Percentiles rank a stretch among this genome's conserved stretches.
phyloP scores from a whole-genome alignment of 2,797 vertebrate species.

The Avahi laniger region DNA sequence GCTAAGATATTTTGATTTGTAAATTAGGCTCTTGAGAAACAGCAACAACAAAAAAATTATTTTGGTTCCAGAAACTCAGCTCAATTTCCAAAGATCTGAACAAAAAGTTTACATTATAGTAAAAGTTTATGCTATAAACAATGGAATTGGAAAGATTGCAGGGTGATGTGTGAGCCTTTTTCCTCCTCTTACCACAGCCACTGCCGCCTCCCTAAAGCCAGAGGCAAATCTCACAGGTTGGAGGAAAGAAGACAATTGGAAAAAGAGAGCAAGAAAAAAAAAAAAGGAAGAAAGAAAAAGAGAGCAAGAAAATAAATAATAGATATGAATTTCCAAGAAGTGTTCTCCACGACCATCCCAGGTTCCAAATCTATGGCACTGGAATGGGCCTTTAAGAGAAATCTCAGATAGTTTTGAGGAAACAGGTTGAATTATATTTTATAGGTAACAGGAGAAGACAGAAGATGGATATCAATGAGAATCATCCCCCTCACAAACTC shows the following conservation, averaged over 20 bases:
- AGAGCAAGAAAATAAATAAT: neutral
- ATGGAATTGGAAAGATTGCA: neutral
- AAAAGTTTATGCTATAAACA: neutral
- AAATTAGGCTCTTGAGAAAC: conserved; percentile 5
- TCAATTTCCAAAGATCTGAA: conserved; percentile 2
- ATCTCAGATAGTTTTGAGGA: neutral
- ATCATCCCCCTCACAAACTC: neutral
- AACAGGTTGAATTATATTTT: neutral
- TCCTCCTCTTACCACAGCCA: neutral
- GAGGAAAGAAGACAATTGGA: neutral
- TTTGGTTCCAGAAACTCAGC: neutral
- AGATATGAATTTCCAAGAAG: neutral
- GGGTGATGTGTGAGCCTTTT: neutral
- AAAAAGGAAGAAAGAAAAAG: neutral
- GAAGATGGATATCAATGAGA: neutral
- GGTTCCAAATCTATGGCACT: neutral
- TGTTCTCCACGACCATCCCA: neutral
- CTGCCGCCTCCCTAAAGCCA: neutral
- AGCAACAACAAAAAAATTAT: neutral
- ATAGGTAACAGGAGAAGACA: neutral
- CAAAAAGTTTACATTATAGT: neutral
- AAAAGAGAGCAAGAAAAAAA: neutral
- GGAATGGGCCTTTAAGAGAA: neutral
- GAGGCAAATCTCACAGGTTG: neutral
- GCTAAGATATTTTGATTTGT: neutral